Conservation (phyloP, 2,888 invertebrate species). For the Augiades crinisus region DNA sequence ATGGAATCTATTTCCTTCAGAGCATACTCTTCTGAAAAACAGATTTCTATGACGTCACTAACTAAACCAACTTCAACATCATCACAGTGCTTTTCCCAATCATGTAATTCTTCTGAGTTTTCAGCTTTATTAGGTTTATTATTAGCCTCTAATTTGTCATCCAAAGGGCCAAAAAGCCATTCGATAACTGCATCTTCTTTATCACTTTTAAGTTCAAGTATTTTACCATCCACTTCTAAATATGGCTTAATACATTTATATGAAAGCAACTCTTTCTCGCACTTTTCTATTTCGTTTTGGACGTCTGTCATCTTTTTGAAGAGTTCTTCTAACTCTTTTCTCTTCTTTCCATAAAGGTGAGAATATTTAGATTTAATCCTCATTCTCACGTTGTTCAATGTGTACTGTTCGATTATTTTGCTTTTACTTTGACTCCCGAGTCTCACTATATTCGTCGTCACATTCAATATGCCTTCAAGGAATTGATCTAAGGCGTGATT, state of each 20-base stretch:
- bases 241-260: constrained; percentile 52
- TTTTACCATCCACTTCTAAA: constrained; percentile 45
- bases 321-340: constrained; percentile 52
- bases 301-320: constrained; percentile 59
- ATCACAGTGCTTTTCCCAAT: constrained; percentile 49
- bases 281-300: constrained; percentile 64
- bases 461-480: constrained; percentile 83
- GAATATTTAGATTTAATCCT: constrained; percentile 62
- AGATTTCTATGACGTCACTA: constrained; percentile 47
- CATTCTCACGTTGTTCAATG: constrained; percentile 60
- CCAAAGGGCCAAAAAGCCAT: constrained; percentile 60
- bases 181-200: constrained; percentile 56
- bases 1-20: constrained; percentile 60
- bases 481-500: constrained; percentile 95
- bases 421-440: constrained; percentile 87
- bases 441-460: constrained; percentile 83
- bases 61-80: constrained; percentile 34
- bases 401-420: constrained; percentile 75
- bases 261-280: constrained; percentile 57
- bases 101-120: constrained; percentile 32
- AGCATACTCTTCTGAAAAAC: constrained; percentile 65
- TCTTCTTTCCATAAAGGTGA: constrained; percentile 55
- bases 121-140: constrained; percentile 16
- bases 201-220: constrained; percentile 44
- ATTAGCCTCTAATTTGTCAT: constrained; percentile 37